Evolutionary conservation across 2,797 vertebrate species (phyloP).

Genomic region (Nannoperca obscura): DNA sequence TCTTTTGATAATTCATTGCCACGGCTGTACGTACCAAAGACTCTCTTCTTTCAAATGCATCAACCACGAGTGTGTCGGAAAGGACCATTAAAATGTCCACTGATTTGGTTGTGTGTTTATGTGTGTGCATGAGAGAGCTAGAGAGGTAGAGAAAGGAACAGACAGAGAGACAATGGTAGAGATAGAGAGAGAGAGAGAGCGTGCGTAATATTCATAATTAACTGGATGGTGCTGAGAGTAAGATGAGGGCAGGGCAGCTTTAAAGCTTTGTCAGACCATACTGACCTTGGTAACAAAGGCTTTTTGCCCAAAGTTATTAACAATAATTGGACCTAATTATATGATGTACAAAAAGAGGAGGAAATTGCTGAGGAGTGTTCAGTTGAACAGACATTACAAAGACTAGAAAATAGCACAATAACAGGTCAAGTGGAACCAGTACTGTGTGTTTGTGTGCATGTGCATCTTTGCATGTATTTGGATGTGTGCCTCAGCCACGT

Average conservation of each 20-base stretch:
- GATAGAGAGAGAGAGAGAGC: neutral
- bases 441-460: slow-evolving; percentile 19
- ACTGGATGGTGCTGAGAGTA: slow-evolving; percentile 59
- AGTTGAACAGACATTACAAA: slow-evolving; percentile 65
- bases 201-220: slow-evolving; percentile 63
- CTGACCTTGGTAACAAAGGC: slow-evolving; percentile 79
- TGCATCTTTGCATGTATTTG: slow-evolving; percentile 18
- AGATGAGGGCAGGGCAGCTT: slow-evolving; percentile 61
- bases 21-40: slow-evolving; percentile 16
- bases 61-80: slow-evolving; percentile 30
- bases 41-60: slow-evolving; percentile 40
- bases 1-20: slow-evolving; percentile 37
- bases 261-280: slow-evolving; percentile 72
- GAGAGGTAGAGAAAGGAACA: neutral
- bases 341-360: slow-evolving; percentile 69
- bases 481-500: neutral
- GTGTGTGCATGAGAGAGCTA: slow-evolving; percentile 22
- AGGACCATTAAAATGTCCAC: slow-evolving; percentile 42
- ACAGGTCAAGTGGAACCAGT: slow-evolving; percentile 68
- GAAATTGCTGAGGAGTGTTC: slow-evolving; percentile 72
- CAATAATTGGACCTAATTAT: slow-evolving; percentile 81
- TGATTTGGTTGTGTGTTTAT: slow-evolving; percentile 38
- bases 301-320: slow-evolving; percentile 75
- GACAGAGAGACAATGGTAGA: neutral
- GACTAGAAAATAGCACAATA: slow-evolving; percentile 57